phyloP scores from a whole-genome alignment of 2,797 vertebrate species.

The Danio kyathit region DNA sequence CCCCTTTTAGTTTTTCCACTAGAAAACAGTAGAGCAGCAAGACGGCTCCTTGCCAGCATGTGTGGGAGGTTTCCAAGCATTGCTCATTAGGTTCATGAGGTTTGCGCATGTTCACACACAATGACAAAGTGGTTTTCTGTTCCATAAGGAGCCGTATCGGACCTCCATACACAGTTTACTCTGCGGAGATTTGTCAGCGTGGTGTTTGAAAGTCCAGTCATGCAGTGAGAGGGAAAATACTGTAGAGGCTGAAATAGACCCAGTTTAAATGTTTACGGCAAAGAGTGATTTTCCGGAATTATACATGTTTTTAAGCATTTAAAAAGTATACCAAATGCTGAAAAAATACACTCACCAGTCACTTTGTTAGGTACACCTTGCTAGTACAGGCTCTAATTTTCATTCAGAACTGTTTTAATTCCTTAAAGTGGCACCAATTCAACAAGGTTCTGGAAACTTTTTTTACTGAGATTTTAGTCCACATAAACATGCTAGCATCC shows the following conservation, averaged over 20 bases:
- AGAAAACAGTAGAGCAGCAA: background rate
- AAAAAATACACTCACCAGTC: background rate
- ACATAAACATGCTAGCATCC: no score
- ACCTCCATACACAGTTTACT: constrained; percentile 42
- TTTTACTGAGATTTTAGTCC: no score
- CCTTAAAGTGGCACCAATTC: no score
- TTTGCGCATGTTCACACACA: constrained; percentile 23
- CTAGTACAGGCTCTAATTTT: no score
- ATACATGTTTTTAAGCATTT: background rate
- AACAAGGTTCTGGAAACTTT: no score
- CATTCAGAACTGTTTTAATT: no score
- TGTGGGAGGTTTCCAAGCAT: constrained; percentile 47
- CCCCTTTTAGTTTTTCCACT: background rate
- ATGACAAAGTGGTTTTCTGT: constrained; percentile 45
- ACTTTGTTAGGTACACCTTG: no score
- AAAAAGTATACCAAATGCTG: background rate
- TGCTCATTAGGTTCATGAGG: constrained; percentile 41
- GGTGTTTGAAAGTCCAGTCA: constrained; percentile 37
- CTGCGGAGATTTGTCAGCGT: constrained; percentile 22
- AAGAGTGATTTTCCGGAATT: background rate
- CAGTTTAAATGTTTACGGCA: background rate
- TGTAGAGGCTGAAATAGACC: background rate
- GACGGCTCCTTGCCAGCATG: constrained; percentile 9
- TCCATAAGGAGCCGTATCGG: constrained; percentile 13
- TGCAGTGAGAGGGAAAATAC: constrained; percentile 22